phyloP scores from a whole-genome alignment of 2,888 invertebrate genomes.

The Microctonus aethiopoides region DNA sequence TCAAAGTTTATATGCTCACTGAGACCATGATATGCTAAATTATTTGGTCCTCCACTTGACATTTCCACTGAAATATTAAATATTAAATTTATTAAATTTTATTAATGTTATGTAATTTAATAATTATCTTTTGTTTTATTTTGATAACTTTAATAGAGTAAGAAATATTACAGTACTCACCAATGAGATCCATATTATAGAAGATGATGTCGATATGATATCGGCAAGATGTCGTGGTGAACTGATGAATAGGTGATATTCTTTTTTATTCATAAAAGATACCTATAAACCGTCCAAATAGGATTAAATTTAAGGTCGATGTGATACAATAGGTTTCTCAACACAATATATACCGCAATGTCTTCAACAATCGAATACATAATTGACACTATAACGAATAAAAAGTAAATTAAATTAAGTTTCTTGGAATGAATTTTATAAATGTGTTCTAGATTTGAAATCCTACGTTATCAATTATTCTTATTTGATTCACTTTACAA shows the following conservation, averaged over 20 bases:
- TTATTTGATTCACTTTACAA: too few species aligned
- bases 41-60: slow-evolving; percentile 56
- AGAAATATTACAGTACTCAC: not conserved
- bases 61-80: slow-evolving; percentile 48
- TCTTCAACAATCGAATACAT: not conserved
- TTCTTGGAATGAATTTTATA: not conserved
- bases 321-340: slow-evolving; percentile 50
- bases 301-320: slow-evolving; percentile 58
- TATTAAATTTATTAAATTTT: not conserved
- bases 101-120: not conserved
- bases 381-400: not conserved
- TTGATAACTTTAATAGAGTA: too few species aligned
- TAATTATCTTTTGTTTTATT: too few species aligned
- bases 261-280: slow-evolving; percentile 55
- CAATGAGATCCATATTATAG: slow-evolving; percentile 17
- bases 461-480: not conserved
- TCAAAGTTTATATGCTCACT: slow-evolving; percentile 79
- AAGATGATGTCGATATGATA: slow-evolving; percentile 44
- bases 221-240: not conserved
- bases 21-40: slow-evolving; percentile 73
- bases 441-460: not conserved
- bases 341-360: not conserved
- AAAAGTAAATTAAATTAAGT: not conserved
- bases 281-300: slow-evolving; percentile 62
- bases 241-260: slow-evolving; percentile 40